phyloP scores from a whole-genome alignment of 2,888 invertebrate species.

The Erebia aethiops region DNA sequence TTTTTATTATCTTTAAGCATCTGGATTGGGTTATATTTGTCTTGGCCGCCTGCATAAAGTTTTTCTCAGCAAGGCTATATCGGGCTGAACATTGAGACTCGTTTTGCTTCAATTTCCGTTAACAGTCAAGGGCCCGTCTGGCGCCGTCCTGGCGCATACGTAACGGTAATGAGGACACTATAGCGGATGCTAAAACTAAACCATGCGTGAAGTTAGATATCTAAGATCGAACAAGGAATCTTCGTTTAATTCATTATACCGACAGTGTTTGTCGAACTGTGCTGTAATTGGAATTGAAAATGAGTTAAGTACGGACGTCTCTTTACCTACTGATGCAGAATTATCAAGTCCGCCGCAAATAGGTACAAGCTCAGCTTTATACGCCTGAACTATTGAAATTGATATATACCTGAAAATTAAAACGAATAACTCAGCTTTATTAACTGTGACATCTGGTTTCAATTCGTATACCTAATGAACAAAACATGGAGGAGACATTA shows the following conservation, averaged over 20 bases:
- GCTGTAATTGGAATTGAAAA: not conserved
- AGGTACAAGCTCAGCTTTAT: too few species aligned
- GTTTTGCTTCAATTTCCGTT: conserved; percentile 35
- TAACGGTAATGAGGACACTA: conserved; percentile 38
- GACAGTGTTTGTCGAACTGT: not conserved
- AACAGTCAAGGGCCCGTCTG: conserved; percentile 37
- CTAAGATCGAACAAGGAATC: conserved; percentile 17
- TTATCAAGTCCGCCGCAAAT: too few species aligned
- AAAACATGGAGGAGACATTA: too few species aligned
- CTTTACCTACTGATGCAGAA: too few species aligned
- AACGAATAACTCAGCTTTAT: too few species aligned
- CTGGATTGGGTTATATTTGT: not conserved
- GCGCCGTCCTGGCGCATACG: conserved; percentile 36
- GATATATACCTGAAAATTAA: too few species aligned
- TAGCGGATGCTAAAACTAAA: conserved; percentile 36
- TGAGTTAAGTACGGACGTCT: too few species aligned
- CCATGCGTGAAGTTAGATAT: conserved; percentile 31
- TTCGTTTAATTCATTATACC: conserved; percentile 6
- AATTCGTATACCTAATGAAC: too few species aligned
- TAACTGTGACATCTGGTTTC: too few species aligned
- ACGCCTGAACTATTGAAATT: too few species aligned
- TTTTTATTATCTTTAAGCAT: too few species aligned
- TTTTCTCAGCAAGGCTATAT: conserved; percentile 30
- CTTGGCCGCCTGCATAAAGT: conserved; percentile 12
- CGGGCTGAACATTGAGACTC: conserved; percentile 26